Evolutionary conservation across 2,888 invertebrate genomes (phyloP), one percentile per base, ranked within the genome.

Genomic region (Orthosia cruda): DNA sequence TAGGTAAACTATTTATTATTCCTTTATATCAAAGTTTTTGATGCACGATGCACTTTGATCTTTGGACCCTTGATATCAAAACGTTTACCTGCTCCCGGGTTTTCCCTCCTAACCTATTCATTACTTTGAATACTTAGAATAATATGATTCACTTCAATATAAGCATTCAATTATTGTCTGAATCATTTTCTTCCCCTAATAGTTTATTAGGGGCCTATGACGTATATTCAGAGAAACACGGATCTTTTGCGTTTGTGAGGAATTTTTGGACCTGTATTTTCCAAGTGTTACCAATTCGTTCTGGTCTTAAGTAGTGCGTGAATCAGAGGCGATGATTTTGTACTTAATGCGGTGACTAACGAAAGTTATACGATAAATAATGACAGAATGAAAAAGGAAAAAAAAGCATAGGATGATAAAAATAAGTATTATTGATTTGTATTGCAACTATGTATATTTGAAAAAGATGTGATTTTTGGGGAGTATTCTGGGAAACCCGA

Each of bases 61-160:
- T 23, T 70, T 67, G 45, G 50, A 78, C 63, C 50, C 45, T 57
- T 32, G 50, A 55, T 12, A 62, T 12, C 52, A 52, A 63, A 58
- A 45, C 61, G 47, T 63, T 87, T 89, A 85, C 85, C 77, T 80
- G 87, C 80, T 80, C 72, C 81, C 54, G 87, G 91, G 88, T 84
- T 91, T 91, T 90, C 77, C 91, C 88, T 32, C 0, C 68, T 70
- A 73, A 87, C 78, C 87, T 88, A 89, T 90, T 90, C 87, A 90
- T 85, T 86, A 77, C 50, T 81, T 18, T 74, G 47, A 74, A 80
- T 13, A 4, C 49, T 32, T 32, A 32, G 5, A 32, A 32, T 32
- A 32, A 32, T 7, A 82, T 93, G 93, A 93, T 83, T 93, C 93
- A 93, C 74, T 86, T 84, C 80, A 88, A 87, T 89, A 90, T 90